Evolutionary conservation across 2,797 vertebrate species (phyloP).

Genomic region (Falco columbarius): DNA sequence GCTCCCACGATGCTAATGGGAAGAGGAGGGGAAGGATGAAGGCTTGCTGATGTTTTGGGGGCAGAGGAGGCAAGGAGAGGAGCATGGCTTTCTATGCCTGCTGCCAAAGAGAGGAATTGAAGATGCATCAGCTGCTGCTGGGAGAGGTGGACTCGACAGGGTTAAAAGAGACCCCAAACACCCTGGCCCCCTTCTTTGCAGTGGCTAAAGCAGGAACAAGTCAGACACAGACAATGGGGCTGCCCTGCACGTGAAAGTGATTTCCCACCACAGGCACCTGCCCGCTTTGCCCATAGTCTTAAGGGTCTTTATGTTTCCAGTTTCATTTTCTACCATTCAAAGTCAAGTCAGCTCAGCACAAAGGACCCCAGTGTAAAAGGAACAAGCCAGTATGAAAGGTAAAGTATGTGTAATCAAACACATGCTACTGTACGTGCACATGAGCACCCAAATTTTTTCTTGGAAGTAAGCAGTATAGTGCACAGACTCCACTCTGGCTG

Average conservation of each 20-base stretch:
- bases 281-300: not conserved
- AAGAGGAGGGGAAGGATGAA: not conserved
- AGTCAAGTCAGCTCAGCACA: not conserved
- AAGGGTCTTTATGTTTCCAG: not conserved
- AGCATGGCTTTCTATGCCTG: not conserved
- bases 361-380: not conserved
- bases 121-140: not conserved
- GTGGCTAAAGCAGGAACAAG: not conserved
- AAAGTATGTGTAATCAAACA: not conserved
- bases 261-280: not conserved
- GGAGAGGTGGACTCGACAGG: not conserved
- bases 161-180: not conserved
- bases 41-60: too few relatives aligned
- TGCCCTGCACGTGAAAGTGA: not conserved
- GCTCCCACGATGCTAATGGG: too few relatives aligned
- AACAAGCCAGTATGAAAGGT: not conserved
- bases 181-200: too few relatives aligned
- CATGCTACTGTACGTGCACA: not conserved
- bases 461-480: not conserved
- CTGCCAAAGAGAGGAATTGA: not conserved
- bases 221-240: not conserved
- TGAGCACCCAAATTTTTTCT: not conserved
- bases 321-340: not conserved
- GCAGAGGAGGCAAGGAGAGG: not conserved
- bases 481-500: not conserved